Base-by-base conservation (phyloP, 2,888 invertebrate species). In the Zygogramma bicolorata region DNA sequence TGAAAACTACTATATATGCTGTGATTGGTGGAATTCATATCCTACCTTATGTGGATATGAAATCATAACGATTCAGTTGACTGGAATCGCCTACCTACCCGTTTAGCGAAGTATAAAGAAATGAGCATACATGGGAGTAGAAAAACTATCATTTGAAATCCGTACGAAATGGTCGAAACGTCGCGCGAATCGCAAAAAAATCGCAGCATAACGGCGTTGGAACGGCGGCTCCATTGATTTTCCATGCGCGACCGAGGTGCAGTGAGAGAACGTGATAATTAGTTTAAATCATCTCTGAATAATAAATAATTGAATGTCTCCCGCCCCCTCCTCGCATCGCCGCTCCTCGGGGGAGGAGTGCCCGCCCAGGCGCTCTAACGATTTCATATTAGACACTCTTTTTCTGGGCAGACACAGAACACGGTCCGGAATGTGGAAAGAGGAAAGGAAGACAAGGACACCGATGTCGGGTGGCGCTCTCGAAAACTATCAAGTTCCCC, bases 311-410 rank as follows among this genome's bases (percentile, higher is more conserved):
- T 68, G 59, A 76, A 80, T 75, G 78, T 74, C 78, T n/a, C n/a
- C 27, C 27, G 25, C 4, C 10, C 53, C 25, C 25, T 13, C 27
- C 1, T n/a, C n/a, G n/a, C n/a, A n/a, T n/a, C n/a, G n/a, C n/a
- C n/a, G n/a, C 25, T 15, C 7, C 15, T 53, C n/a, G 65, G 74
- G n/a, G n/a, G n/a, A n/a, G n/a, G 67, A 76, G 75, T 75, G 77
- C 75, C 79, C 77, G 77, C 79, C 79, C 78, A 74, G 73, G 70
- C 73, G 77, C 77, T 76, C 79, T 80, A 80, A 80, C 80, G 80
- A 80, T 80, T 80, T 80, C 80, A 76, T 80, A 80, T 80, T 80
- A 80, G 40, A 29, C 53, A 27, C 27, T 74, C 75, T 75, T 79
- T 79, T 79, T 79, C 76, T 75, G 71, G 71, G 63, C 68, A 40